Percentiles rank a stretch among this genome's conserved stretches.
Evolutionary conservation across 92 coral and sea anemone species (phyloP).

Genomic region (Epizoanthus rinbou): DNA sequence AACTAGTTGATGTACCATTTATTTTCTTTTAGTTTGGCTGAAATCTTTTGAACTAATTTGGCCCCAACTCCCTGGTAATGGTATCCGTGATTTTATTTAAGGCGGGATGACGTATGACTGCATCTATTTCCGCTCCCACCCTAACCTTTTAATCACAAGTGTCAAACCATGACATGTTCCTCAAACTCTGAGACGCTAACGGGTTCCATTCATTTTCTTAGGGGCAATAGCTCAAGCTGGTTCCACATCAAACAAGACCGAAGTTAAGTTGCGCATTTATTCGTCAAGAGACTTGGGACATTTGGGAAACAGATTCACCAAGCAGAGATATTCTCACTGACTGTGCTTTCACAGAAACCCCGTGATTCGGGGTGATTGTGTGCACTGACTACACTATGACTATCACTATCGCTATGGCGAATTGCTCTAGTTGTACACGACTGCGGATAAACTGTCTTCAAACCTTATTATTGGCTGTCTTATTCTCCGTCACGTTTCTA

Average conservation of each 20-base stretch:
- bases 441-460: slow-evolving; percentile 1
- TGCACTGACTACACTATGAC: too few relatives aligned
- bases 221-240: slow-evolving; percentile 9
- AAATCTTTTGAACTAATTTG: too few relatives aligned
- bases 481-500: neutral
- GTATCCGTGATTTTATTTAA: neutral
- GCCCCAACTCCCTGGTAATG: neutral
- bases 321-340: neutral
- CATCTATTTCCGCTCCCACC: slow-evolving; percentile 30
- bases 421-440: slow-evolving; percentile 1
- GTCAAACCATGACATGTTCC: slow-evolving; percentile 26
- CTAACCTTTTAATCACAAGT: slow-evolving; percentile 31
- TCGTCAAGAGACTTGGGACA: neutral
- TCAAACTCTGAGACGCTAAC: neutral
- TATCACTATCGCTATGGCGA: neutral
- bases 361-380: neutral
- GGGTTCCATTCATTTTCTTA: slow-evolving; percentile 23
- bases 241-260: slow-evolving; percentile 7
- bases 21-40: too few relatives aligned
- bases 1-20: too few relatives aligned
- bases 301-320: neutral
- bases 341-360: neutral
- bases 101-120: slow-evolving; percentile 2
- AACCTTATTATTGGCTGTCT: neutral
- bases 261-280: neutral